phyloP scores from a whole-genome alignment of 2,113 vertebrate genomes.

The Erinaceus europaeus region DNA sequence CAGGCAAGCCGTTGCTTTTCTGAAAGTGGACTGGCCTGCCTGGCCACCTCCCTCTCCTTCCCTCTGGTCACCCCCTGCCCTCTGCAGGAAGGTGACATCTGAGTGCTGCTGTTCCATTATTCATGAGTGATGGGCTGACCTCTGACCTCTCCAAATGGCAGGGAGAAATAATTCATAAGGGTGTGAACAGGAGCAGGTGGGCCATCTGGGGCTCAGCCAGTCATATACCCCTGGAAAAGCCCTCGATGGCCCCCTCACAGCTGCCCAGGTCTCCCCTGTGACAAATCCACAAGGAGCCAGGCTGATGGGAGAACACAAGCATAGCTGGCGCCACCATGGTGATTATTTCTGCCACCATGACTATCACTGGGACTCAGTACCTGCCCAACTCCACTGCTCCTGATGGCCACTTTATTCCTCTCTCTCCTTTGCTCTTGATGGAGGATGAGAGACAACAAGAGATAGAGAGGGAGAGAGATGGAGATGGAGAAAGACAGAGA shows the following conservation, averaged over 20 bases:
- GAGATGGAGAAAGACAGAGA: too few relatives aligned
- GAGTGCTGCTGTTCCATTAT: constrained; percentile 65
- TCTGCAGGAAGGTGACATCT: not conserved
- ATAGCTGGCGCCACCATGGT: not conserved
- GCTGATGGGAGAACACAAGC: rapidly evolving
- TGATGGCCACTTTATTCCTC: too few relatives aligned
- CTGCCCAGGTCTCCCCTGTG: not conserved
- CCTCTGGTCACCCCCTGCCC: not conserved
- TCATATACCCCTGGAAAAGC: constrained; percentile 46
- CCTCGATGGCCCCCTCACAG: not conserved
- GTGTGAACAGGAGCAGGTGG: constrained; percentile 73
- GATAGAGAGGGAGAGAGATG: too few relatives aligned
- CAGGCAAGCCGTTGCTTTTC: not conserved
- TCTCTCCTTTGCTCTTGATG: too few relatives aligned
- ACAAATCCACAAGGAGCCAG: not conserved
- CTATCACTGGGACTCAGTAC: too few relatives aligned
- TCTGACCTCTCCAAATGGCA: constrained; percentile 73
- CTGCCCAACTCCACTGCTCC: too few relatives aligned
- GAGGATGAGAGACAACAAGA: too few relatives aligned
- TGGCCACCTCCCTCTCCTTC: not conserved
- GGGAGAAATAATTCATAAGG: constrained; percentile 79
- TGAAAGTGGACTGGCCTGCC: not conserved
- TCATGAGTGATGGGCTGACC: constrained; percentile 63
- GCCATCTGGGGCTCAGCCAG: constrained; percentile 75
- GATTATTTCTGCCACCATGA: too few relatives aligned